phyloP scores from a whole-genome alignment of 2,888 invertebrate species.

The Lasius platythorax region DNA sequence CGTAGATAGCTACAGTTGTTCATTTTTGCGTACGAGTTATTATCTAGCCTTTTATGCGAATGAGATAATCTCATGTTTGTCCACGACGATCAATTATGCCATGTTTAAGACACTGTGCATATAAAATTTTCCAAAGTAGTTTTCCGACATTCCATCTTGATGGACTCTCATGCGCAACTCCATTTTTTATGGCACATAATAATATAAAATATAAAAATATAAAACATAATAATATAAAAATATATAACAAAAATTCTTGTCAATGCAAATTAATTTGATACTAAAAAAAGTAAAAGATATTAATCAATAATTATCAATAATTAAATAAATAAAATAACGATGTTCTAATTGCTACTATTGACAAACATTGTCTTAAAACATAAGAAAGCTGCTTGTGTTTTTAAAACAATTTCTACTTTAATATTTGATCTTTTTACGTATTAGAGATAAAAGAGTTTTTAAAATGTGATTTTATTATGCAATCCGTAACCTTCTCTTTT shows the following conservation, averaged over 20 bases:
- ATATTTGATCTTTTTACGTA: background rate
- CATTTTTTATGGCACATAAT: background rate
- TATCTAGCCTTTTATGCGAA: constrained; percentile 4
- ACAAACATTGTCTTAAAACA: background rate
- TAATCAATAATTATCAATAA: background rate
- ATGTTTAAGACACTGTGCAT: background rate
- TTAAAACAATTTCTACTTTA: background rate
- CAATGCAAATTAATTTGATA: background rate
- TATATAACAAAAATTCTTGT: background rate
- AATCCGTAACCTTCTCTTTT: background rate
- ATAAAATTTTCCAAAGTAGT: background rate
- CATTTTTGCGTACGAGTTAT: background rate
- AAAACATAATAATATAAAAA: background rate
- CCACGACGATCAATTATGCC: background rate
- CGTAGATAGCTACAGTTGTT: background rate
- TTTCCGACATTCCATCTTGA: background rate
- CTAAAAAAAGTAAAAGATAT: background rate
- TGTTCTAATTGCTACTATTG: background rate
- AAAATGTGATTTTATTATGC: background rate
- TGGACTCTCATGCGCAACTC: background rate
- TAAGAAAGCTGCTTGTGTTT: background rate
- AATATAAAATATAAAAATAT: background rate
- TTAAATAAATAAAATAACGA: background rate
- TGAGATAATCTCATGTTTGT: background rate
- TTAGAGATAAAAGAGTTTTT: background rate